Evolutionary conservation across 2,888 invertebrate species (phyloP).

Genomic region (Acleris laterana): DNA sequence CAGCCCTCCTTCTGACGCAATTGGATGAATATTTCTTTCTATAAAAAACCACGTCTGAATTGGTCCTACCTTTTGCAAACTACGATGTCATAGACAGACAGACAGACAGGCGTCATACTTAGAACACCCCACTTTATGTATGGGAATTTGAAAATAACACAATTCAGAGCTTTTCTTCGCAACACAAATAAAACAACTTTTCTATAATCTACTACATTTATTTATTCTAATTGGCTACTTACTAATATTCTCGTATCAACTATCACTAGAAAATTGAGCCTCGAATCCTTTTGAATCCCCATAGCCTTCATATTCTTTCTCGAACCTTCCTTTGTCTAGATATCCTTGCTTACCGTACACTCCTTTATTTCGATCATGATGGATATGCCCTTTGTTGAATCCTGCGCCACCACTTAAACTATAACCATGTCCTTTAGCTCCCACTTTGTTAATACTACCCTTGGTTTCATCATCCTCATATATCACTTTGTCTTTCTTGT

Average conservation of each 20-base stretch:
- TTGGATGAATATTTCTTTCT: too few species aligned
- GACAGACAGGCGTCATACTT: too few species aligned
- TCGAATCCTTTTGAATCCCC: conserved; percentile 75
- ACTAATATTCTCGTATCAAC: conserved; percentile 11
- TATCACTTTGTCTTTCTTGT: conserved; percentile 84
- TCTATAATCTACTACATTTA: neutral
- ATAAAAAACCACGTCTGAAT: too few species aligned
- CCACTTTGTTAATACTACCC: conserved; percentile 78
- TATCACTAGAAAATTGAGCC: conserved; percentile 56
- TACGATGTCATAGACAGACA: too few species aligned
- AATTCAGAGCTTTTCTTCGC: too few species aligned
- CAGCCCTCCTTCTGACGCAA: too few species aligned
- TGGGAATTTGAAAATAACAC: too few species aligned
- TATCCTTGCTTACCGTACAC: conserved; percentile 76
- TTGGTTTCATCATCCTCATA: conserved; percentile 83
- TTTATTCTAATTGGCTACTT: neutral
- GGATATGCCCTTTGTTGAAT: conserved; percentile 65
- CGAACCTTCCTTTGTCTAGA: conserved; percentile 77
- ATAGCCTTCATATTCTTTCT: conserved; percentile 76
- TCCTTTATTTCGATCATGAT: conserved; percentile 73
- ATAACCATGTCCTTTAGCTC: conserved; percentile 75
- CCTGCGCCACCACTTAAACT: conserved; percentile 72
- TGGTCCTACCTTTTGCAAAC: too few species aligned
- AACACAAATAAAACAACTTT: too few species aligned
- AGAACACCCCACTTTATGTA: too few species aligned